A percentile compares a stretch with the other conserved stretches of the same genome.
Evolutionary conservation across 2,113 vertebrate species (phyloP).

Genomic region (Sinosuthora webbiana): DNA sequence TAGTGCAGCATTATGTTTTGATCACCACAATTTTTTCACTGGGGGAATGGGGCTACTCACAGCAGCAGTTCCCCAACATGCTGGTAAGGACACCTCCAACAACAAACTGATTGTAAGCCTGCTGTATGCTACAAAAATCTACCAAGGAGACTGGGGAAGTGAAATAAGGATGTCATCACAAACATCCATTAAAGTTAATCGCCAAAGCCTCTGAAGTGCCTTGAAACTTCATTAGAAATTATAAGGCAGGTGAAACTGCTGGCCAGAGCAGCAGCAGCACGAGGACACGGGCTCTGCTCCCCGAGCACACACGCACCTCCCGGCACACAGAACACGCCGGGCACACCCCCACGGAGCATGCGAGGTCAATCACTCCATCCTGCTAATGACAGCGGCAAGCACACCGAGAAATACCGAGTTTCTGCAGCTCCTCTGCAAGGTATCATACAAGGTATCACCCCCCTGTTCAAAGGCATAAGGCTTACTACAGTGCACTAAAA

Average conservation of each 20-base stretch:
- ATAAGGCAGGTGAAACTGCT: background rate
- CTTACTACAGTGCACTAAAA: background rate
- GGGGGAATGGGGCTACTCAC: background rate
- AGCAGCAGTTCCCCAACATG: background rate
- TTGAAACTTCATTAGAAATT: background rate
- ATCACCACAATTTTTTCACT: background rate
- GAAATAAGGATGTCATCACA: background rate
- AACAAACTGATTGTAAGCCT: background rate
- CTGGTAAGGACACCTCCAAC: background rate
- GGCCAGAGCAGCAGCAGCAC: background rate
- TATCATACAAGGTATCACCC: background rate
- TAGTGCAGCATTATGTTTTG: background rate
- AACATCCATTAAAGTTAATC: background rate
- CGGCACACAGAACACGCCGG: background rate
- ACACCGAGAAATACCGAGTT: background rate
- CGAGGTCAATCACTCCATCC: background rate
- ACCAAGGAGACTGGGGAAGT: background rate
- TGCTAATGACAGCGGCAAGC: background rate
- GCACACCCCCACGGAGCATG: background rate
- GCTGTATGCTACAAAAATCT: background rate
- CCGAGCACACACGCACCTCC: background rate
- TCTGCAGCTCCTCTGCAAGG: background rate
- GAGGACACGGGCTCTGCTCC: accelerated
- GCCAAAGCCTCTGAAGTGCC: background rate
- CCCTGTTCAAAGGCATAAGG: too few relatives aligned